Percentiles rank a stretch among this genome's conserved stretches.
These are phyloP conservation scores for Nyctereutes procyonoides DNA, from an alignment of 2,113 vertebrate genomes.

Conservation along the genomic window DNA sequence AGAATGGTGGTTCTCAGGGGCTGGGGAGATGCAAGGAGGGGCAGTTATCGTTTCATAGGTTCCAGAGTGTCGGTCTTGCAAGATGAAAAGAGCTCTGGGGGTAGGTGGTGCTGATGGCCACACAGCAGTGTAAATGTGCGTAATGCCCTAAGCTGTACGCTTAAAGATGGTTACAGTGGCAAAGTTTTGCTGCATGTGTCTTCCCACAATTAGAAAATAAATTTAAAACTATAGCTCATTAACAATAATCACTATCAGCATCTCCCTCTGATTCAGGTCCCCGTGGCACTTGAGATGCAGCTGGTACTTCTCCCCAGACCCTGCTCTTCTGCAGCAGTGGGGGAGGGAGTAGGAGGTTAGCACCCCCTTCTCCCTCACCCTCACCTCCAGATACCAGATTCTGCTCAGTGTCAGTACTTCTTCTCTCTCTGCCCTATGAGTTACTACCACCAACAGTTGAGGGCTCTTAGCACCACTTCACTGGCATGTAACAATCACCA, in stretches of 20 bases:
- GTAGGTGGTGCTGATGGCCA: too few species aligned
- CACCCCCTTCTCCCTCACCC: background rate
- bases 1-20: background rate
- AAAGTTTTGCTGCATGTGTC: background rate
- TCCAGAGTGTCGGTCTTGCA: background rate
- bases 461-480: background rate
- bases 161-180: background rate
- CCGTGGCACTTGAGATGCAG: background rate
- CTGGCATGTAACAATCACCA: too few species aligned
- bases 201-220: background rate
- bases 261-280: too few species aligned
- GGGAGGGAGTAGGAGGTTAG: background rate
- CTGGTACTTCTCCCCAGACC: background rate
- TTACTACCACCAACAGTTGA: rapidly evolving
- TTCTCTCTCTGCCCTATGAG: background rate
- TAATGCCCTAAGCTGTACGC: background rate
- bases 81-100: background rate
- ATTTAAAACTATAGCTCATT: background rate
- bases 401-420: background rate
- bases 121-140: background rate
- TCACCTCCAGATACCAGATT: background rate
- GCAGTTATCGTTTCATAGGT: too few species aligned
- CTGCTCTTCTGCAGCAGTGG: too few species aligned
- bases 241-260: background rate
- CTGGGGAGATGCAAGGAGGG: background rate